Evolutionary conservation across 1,140 invertebrate species (phyloP).

Genomic region (Zophobas atratus): DNA sequence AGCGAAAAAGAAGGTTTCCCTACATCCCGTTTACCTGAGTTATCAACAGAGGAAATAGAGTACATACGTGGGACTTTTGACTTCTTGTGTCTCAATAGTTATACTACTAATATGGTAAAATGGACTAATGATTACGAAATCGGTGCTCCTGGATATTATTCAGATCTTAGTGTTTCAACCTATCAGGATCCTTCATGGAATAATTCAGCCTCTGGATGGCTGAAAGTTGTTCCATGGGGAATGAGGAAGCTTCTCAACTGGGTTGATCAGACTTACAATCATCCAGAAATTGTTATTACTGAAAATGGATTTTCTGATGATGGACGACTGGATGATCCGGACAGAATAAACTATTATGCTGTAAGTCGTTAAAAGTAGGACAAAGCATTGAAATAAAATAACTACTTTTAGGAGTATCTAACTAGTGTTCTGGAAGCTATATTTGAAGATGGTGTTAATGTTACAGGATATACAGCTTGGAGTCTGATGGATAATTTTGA

Average conservation of each 20-base stretch:
- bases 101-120: constrained; percentile 68
- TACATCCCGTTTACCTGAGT: constrained; percentile 73
- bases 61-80: no score
- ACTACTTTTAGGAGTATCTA: constrained; percentile 71
- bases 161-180: constrained; percentile 56
- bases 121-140: constrained; percentile 65
- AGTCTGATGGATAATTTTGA: constrained; percentile 86
- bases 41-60: constrained; percentile 68
- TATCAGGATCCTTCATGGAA: constrained; percentile 60
- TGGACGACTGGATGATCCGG: constrained; percentile 68
- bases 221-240: constrained; percentile 75
- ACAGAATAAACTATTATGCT: constrained; percentile 70
- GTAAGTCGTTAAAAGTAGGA: constrained; percentile 61
- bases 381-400: background rate
- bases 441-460: constrained; percentile 71
- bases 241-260: constrained; percentile 78
- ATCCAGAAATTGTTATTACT: constrained; percentile 78
- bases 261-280: constrained; percentile 79
- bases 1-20: constrained; percentile 67
- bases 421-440: constrained; percentile 76
- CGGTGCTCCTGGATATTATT: background rate
- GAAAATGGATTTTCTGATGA: constrained; percentile 81
- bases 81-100: constrained; percentile 67
- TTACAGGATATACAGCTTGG: constrained; percentile 77
- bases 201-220: constrained; percentile 50